A percentile compares a stretch with the other conserved stretches of the same genome.
Conservation (phyloP, 2,888 invertebrate species). For the Synanthedon formicaeformis region DNA sequence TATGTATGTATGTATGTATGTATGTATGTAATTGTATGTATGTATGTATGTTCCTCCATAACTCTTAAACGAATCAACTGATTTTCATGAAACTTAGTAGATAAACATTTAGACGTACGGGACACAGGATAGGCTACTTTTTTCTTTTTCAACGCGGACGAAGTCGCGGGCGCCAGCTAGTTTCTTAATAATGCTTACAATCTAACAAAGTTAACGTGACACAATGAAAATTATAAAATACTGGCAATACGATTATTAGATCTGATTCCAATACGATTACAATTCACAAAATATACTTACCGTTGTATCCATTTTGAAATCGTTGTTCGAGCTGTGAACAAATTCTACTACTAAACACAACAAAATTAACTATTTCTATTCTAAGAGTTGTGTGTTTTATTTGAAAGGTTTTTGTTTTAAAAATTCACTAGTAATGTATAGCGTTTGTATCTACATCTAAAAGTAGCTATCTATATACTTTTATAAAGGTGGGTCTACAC, state of each 20-base stretch:
- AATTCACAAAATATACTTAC: background rate
- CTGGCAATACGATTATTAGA: background rate
- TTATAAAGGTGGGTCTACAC: background rate
- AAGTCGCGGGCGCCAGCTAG: too few species aligned
- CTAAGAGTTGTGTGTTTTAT: background rate
- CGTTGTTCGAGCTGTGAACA: slow-evolving; percentile 13
- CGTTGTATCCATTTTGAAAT: background rate
- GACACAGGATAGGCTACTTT: too few species aligned
- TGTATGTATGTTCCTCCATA: too few species aligned
- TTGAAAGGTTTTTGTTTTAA: background rate
- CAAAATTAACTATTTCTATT: background rate
- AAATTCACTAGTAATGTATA: background rate
- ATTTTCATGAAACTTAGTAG: too few species aligned
- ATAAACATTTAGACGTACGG: too few species aligned
- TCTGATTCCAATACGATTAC: background rate
- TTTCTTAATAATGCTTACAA: too few species aligned
- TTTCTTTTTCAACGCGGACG: too few species aligned
- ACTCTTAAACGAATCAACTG: too few species aligned
- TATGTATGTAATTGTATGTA: too few species aligned
- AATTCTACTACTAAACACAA: slow-evolving; percentile 8
- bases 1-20: too few species aligned
- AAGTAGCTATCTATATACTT: too few species aligned
- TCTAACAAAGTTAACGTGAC: too few species aligned
- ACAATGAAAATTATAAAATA: background rate
- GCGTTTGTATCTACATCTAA: background rate